Base-by-base conservation (phyloP, 2,113 vertebrate genomes). In the Oreochromis aureus region DNA sequence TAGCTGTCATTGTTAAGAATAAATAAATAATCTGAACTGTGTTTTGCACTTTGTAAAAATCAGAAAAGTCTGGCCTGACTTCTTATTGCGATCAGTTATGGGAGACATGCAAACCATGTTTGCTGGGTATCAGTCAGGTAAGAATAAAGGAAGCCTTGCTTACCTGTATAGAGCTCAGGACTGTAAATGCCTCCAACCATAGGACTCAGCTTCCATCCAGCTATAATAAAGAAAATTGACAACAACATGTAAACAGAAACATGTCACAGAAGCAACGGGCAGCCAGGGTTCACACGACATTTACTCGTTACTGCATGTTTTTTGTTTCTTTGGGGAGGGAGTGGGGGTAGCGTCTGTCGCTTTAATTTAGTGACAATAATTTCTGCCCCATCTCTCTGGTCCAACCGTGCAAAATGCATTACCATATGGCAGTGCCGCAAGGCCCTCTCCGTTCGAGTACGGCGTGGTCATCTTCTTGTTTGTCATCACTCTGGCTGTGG, bases 381-480 rank as follows among this genome's bases (percentile, higher is more conserved):
- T 76, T 51, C 46, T 19, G 71, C 44, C 15, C 24, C 30, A 8
- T 78, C 27, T 73, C 41, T 2, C n/a, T 6, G 15, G 53, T 73
- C 4, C 32, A 66, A 34, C 12, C 80, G 4, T 51, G 18, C 4
- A 81, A 82, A 55, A 53, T 32, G 16, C 27, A n/a, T 89, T 96
- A 96, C 97, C 96, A 34, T 97, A 97, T 83, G 97, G 97, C 39
- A 97, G 93, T 7, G 97, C 90, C 6, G 94, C 95, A 4, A 97
- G 96, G 16, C 94, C 97, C 80, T 97, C 96, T 89, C 97, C 97
- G 3, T 97, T 97, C 71, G 96, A 95, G 73, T 99, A 99, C 15
- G 98, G 98, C 41, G 98, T 99, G 92, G 98, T 98, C 97, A 98
- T 97, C 97, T 99, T 99, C 97, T 99, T 99, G 96, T 99, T 99